Evolutionary conservation across 2,888 invertebrate species (phyloP), one percentile per base, ranked within the genome.

Genomic region (Notodonta dromedarius): DNA sequence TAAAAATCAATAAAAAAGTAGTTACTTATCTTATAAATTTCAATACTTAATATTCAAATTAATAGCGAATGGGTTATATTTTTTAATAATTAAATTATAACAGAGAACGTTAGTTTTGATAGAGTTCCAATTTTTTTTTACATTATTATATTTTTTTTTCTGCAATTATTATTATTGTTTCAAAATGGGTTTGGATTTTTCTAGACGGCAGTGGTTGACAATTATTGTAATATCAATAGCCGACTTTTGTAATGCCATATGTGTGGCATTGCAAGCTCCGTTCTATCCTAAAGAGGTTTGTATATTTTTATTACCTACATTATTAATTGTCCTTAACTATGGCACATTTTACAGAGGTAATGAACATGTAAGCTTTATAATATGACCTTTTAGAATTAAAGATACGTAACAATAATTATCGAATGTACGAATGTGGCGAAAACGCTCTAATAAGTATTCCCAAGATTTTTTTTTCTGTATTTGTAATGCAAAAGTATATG

Each of bases 251-350:
- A 97, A 97, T 83, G 97, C 97, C 4, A 95, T 97, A 67, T 97
- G 97, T 86, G 97, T 97, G 1, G 97, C 97, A 0, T 87, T 97
- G 2, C 97, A 97, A 82, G 97, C 97, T 2, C 97, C 97, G 0
- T 97, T 98, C 86, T 98, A 97, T 84, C 97, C 97, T 0, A 94
- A 95, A 79, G 97, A 97, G 95, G 97, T 97, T 89, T 93, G 95
- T 82, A 65, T 46, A 16, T 52, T 12, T 32, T 32, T 12, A 24
- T 8, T 54, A 35, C 39, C 8, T 54, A 35, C 39, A 39, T 54
- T 53, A 13, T 35, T 53, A 6, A 35, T 35, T 35, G 1, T 3
- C 7, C 5, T 35, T 3, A 35, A 35, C 2, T 24, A 24, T 1
- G 24, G 24, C 24, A 24, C 24, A 24, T 24, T 24, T 24, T 24